Base-by-base conservation (phyloP, 2,797 vertebrate genomes). In the Halcyon chelicuti region DNA sequence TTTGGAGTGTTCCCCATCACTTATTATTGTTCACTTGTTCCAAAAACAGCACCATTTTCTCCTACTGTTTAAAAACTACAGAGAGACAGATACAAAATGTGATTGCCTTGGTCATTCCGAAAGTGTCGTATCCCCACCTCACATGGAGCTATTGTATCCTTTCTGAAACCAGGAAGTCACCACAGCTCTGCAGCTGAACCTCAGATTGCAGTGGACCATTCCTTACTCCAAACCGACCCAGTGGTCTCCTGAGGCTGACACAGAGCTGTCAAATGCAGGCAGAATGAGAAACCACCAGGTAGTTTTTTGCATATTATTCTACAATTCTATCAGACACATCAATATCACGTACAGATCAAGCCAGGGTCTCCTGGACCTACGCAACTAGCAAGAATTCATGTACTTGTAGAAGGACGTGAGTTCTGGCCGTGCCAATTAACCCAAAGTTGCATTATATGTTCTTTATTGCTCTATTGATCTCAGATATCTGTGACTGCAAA, bases 391-490 rank as follows among this genome's bases (percentile, higher is more conserved):
- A 82, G 42, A 76, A 63, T 79, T 62, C 22, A 12, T 68, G 26
- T 60, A 37, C 44, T 57, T 68, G 17, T 8, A 35, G 35, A 47
- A 71, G 29, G 40, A 39, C 35, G 4, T 73, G 57, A 29, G 55
- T 93, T 86, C 77, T 87, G 63, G 44, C n/a, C n/a, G n/a, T 37
- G 55, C 20, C 47, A 57, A 46, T 77, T 70, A 94, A 85, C 18
- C 21, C 21, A 5, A 73, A 71, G 61, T 54, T 88, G 6, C 55
- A 57, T 81, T 76, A 55, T 60, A 18, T 8, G 4, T 57, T 83
- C 61, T 63, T 87, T 89, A 63, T 71, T 79, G 65, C 57, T 77
- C 23, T 87, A 37, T 91, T 86, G 89, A 87, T 87, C 72, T 80
- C 62, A 67, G 37, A 49, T 91, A 86, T 54, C 46, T n/a, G 31